Evolutionary conservation across 2,888 invertebrate species (phyloP).

Genomic region (Monochamus alternatus): DNA sequence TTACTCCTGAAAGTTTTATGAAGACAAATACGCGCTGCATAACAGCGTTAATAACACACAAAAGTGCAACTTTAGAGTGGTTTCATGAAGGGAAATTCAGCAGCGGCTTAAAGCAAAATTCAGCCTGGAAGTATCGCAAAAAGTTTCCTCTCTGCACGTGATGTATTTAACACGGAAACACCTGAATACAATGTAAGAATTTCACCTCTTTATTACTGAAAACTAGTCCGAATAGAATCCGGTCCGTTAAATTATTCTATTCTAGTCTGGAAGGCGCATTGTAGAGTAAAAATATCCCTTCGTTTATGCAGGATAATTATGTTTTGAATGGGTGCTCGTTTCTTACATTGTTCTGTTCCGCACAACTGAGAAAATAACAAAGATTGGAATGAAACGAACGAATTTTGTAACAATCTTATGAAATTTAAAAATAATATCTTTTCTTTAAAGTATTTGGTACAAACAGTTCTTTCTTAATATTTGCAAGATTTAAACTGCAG

Average conservation of each 20-base stretch:
- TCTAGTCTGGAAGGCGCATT: background rate
- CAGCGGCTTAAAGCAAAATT: background rate
- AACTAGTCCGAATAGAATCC: background rate
- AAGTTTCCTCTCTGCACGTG: background rate
- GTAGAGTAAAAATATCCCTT: background rate
- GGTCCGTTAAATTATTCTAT: background rate
- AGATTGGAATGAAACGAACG: background rate
- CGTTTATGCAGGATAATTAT: background rate
- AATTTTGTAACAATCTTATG: background rate
- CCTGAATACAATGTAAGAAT: slow-evolving; percentile 7
- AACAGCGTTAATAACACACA: slow-evolving; percentile 19
- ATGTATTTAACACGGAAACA: background rate
- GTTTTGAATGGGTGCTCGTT: background rate
- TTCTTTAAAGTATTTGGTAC: too few relatives aligned
- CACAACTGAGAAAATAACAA: background rate
- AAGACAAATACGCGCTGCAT: slow-evolving; percentile 13
- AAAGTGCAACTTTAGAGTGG: slow-evolving; percentile 21
- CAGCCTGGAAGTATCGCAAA: background rate
- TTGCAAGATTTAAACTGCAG: too few relatives aligned
- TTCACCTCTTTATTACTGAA: background rate
- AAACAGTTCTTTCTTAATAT: too few relatives aligned
- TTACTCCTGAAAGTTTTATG: slow-evolving; percentile 24
- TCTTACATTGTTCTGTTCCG: background rate
- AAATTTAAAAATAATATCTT: too few relatives aligned
- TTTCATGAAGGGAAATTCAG: background rate